phyloP scores from a whole-genome alignment of 1,140 invertebrate genomes.

The Leptopilina boulardi region DNA sequence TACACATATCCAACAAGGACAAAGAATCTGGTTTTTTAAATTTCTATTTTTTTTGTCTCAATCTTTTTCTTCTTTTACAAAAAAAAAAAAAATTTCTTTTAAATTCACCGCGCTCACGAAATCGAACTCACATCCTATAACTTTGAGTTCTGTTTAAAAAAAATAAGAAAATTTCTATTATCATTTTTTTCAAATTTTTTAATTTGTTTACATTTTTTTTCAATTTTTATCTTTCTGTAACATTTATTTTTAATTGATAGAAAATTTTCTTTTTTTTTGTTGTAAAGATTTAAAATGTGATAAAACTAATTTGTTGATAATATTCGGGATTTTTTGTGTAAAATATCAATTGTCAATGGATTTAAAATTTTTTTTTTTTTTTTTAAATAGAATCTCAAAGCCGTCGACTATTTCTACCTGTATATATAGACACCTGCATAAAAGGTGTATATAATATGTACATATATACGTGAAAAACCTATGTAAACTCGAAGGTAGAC shows the following conservation, averaged over 20 bases:
- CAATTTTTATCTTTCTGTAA: no score
- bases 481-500: constrained; percentile 26
- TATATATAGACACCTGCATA: constrained; percentile 11
- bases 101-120: neutral
- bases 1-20: constrained; percentile 27
- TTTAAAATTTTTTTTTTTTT: neutral
- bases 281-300: no score
- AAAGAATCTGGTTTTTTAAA: constrained; percentile 34
- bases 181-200: no score
- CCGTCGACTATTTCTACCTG: constrained; percentile 17
- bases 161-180: neutral
- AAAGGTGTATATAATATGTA: constrained; percentile 7
- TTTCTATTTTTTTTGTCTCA: neutral
- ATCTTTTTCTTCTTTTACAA: neutral
- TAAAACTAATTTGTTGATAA: no score
- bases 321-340: neutral
- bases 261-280: no score
- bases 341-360: neutral
- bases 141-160: neutral
- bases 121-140: neutral
- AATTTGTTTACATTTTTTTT: no score
- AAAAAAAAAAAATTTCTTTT: neutral
- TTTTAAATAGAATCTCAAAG: neutral
- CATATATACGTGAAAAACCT: constrained; percentile 29
- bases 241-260: no score